A percentile compares a stretch with the other conserved stretches of the same genome.
phyloP scores from a whole-genome alignment of 2,888 invertebrate species.

The Hemithea aestivaria region DNA sequence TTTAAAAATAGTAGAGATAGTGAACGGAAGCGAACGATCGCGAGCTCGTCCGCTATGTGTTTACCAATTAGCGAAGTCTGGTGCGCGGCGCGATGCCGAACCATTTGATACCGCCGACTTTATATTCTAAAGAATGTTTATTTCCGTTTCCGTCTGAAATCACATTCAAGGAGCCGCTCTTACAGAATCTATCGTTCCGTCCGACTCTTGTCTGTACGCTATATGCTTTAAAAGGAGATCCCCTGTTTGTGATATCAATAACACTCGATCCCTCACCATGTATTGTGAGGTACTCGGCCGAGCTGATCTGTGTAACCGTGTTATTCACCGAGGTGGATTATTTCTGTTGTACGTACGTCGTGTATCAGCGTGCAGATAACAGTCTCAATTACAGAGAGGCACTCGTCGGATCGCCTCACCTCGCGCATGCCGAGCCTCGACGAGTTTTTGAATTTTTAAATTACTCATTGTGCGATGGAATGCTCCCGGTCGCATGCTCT shows the following conservation, averaged over 20 bases:
- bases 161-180: constrained; percentile 44
- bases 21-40: constrained; percentile 40
- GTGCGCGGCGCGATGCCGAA: constrained; percentile 19
- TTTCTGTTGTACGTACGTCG: constrained; percentile 39
- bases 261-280: constrained; percentile 35
- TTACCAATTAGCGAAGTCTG: constrained; percentile 58
- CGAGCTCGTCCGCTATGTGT: constrained; percentile 54
- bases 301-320: constrained; percentile 52
- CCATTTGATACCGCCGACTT: constrained; percentile 21
- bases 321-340: constrained; percentile 50
- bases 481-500: constrained; percentile 56
- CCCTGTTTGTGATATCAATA: constrained; percentile 43
- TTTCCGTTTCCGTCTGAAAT: constrained; percentile 48
- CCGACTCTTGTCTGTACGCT: constrained; percentile 29
- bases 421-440: constrained; percentile 65
- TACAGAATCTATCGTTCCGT: constrained; percentile 29
- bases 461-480: constrained; percentile 79
- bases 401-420: constrained; percentile 68
- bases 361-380: constrained; percentile 60
- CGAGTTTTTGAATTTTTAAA: constrained; percentile 81
- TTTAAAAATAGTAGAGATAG: constrained; percentile 61
- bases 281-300: constrained; percentile 25
- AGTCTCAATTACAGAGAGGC: constrained; percentile 71
- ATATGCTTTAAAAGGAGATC: constrained; percentile 31
- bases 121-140: constrained; percentile 12